These are phyloP conservation scores for Hydriomena furcata DNA, from an alignment of 2,888 invertebrate genomes.

Conservation along the genomic window DNA sequence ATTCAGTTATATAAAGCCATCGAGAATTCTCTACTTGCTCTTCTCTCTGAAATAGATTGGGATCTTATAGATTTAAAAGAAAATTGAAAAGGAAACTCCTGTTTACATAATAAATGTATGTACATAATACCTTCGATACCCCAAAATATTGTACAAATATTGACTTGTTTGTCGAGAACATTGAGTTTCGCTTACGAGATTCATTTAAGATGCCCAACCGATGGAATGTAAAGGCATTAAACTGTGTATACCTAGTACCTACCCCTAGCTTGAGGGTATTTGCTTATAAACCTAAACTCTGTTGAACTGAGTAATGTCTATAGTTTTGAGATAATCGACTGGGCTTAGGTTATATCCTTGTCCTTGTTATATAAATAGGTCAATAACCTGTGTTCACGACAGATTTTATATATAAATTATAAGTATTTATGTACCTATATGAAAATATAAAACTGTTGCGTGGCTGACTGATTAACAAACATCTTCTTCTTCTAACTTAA, in stretches of 20 bases:
- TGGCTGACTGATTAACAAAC: too few species aligned
- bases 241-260: background rate
- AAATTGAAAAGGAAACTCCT: constrained; percentile 31
- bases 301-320: constrained; percentile 3
- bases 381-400: background rate
- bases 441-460: too few species aligned
- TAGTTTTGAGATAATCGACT: background rate
- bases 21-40: constrained; percentile 1
- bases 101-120: constrained; percentile 32
- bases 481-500: too few species aligned
- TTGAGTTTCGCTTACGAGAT: constrained; percentile 25
- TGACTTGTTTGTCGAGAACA: constrained; percentile 27
- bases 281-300: constrained; percentile 8
- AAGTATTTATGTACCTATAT: too few species aligned
- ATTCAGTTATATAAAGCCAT: constrained; percentile 8
- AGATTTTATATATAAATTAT: too few species aligned
- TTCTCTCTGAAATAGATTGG: constrained; percentile 7
- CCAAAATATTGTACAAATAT: constrained; percentile 28
- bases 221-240: constrained; percentile 11
- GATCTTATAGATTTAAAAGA: constrained; percentile 21
- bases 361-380: too few species aligned
- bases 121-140: constrained; percentile 20
- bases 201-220: constrained; percentile 11
- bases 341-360: background rate
- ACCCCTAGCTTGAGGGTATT: constrained; percentile 14